phyloP scores from a whole-genome alignment of 2,113 vertebrate species.

The Lanius collurio region DNA sequence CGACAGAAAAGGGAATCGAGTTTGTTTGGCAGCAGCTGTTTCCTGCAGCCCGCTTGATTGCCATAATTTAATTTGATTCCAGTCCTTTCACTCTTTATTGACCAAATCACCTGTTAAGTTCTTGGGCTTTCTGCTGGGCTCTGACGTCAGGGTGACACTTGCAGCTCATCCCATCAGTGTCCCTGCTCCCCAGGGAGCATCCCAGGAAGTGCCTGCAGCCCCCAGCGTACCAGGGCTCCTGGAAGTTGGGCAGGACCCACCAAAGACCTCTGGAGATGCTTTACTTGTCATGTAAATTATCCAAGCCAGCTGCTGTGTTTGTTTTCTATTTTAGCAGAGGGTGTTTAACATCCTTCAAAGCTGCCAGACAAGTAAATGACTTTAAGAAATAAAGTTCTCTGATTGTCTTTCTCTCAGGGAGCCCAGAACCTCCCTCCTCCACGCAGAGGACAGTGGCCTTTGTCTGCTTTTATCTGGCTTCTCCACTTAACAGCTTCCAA shows the following conservation, averaged over 20 bases:
- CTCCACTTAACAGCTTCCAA: not conserved
- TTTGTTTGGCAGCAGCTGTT: not conserved
- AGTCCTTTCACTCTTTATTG: not conserved
- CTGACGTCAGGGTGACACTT: not conserved
- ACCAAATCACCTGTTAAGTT: not conserved
- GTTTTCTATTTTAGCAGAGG: not conserved
- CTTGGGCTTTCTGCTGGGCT: not conserved
- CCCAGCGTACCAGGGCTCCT: not conserved
- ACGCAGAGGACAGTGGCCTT: not conserved
- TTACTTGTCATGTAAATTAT: accelerated
- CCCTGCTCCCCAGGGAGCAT: not conserved
- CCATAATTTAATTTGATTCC: not conserved
- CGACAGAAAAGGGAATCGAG: not conserved
- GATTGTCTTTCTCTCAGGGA: not conserved
- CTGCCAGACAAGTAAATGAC: not conserved
- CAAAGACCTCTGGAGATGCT: not conserved
- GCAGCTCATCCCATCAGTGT: not conserved
- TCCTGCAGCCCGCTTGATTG: not conserved
- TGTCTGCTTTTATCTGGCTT: not conserved
- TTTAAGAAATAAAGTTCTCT: not conserved
- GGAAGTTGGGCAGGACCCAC: not conserved
- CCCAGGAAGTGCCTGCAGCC: not conserved
- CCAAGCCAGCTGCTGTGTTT: not conserved
- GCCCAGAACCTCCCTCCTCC: not conserved
- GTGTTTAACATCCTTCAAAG: not conserved